phyloP scores from a whole-genome alignment of 2,888 invertebrate species.

The Apocheima hispidaria region DNA sequence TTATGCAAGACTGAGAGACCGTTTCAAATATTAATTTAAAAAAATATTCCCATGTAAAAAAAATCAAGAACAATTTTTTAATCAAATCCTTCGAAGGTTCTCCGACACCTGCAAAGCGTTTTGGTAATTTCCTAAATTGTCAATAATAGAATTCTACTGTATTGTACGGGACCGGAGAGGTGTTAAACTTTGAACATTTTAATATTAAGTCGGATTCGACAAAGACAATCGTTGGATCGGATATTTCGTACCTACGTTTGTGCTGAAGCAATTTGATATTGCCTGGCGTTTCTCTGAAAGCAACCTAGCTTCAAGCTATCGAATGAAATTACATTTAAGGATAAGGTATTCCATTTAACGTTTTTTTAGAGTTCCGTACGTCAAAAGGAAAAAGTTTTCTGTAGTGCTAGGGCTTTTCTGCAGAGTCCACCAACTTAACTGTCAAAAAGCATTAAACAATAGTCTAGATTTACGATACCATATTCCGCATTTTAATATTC shows the following conservation, averaged over 20 bases:
- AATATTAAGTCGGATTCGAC: slow-evolving; percentile 16
- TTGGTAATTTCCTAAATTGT: slow-evolving; percentile 7
- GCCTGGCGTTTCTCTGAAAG: slow-evolving; percentile 28
- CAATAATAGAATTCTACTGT: neutral
- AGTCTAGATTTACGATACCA: neutral
- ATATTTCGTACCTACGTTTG: slow-evolving; percentile 24
- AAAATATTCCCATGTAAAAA: too few species aligned
- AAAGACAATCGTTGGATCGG: slow-evolving; percentile 25
- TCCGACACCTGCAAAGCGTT: too few species aligned
- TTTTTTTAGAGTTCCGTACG: too few species aligned
- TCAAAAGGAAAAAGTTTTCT: too few species aligned
- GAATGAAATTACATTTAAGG: slow-evolving; percentile 11
- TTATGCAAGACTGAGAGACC: too few species aligned
- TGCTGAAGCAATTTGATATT: slow-evolving; percentile 31
- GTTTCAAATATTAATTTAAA: too few species aligned
- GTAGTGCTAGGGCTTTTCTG: too few species aligned
- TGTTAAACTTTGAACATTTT: slow-evolving; percentile 15
- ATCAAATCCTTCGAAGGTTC: too few species aligned
- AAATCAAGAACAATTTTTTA: too few species aligned
- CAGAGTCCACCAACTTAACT: too few species aligned
- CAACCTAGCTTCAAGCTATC: slow-evolving; percentile 16
- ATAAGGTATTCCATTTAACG: neutral
- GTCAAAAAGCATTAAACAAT: neutral
- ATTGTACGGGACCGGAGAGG: neutral
- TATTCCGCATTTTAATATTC: slow-evolving; percentile 20